Base-by-base conservation (phyloP, 2,113 vertebrate species). In the Archocentrus centrarchus region DNA sequence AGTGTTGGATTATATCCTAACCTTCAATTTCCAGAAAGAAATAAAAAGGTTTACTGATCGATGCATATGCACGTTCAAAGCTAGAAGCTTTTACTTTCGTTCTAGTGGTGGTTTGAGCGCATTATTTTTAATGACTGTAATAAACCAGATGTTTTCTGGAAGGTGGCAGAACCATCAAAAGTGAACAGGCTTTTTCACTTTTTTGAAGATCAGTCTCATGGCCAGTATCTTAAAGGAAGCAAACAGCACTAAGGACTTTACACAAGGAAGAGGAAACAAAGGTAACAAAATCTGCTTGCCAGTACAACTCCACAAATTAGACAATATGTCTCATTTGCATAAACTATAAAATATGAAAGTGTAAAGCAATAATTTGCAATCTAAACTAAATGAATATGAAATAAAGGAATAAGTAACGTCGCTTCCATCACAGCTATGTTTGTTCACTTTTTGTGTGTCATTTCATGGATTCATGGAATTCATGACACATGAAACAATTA, bases 1-100 rank as follows among this genome's bases (percentile, higher is more conserved):
- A 82, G 66, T 44, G 68, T 79, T 82, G 17, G 37, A 68, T 60
- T 68, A 62, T 80, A 73, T 53, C 64, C 64, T 30, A 70, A 85
- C 15, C 60, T 82, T 73, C 27, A 84, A 76, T 85, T 78, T 76
- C 35, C 22, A 14, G 58, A 61, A 73, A 73, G 6, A 73, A 73
- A 20, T 30, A 73, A 53, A 70, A 70, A 30, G 17, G 17, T 41
- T 73, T 27, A 73, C 20, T 32, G 13, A 76, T 59, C 22, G 53
- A 79, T 63, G 75, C 7, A 70, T 14, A 10, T 37, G 11, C 17
- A 68, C 35, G 30, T 79, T 80, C 68, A 30, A 58, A 60, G 53
- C 24, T 60, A 50, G 30, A 47, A 73, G 66, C 66, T 39, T 24
- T 59, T 44, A 61, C 11, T 20, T 17, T 61, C 9, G 27, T 30